A percentile compares a stretch with the other conserved stretches of the same genome.
phyloP scores from a whole-genome alignment of 2,113 vertebrate species.

The Noctilio leporinus region DNA sequence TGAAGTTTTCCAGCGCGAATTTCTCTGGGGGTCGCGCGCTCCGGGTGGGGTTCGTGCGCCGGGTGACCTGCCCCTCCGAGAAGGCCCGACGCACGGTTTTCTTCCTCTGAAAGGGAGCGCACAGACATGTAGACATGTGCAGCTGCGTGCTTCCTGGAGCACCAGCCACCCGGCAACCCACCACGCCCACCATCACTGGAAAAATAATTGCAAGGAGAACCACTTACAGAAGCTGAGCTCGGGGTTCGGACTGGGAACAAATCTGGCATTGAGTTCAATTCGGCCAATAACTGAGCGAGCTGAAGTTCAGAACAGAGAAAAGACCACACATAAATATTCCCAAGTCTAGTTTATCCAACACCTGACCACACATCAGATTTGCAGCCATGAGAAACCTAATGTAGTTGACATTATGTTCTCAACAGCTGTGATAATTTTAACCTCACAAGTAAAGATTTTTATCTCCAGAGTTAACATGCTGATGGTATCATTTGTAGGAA shows the following conservation, averaged over 20 bases:
- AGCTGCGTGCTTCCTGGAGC: neutral
- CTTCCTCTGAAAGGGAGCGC: slow-evolving; percentile 79
- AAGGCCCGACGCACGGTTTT: slow-evolving; percentile 78
- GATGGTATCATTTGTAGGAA: neutral
- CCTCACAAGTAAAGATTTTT: neutral
- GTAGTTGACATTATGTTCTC: neutral
- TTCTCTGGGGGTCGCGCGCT: slow-evolving; percentile 93
- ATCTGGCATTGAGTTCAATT: slow-evolving; percentile 88
- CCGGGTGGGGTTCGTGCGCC: slow-evolving; percentile 89
- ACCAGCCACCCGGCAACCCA: fast-evolving
- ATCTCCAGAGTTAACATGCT: neutral
- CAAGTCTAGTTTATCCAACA: neutral
- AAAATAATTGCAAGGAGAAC: neutral
- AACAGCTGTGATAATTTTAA: fast-evolving
- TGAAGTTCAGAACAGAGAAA: slow-evolving; percentile 69
- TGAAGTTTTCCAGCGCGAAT: slow-evolving; percentile 88
- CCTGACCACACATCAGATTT: neutral
- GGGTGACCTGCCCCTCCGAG: slow-evolving; percentile 79
- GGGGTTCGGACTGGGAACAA: slow-evolving; percentile 81
- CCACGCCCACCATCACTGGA: fast-evolving
- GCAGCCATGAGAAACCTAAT: neutral
- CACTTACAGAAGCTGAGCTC: slow-evolving; percentile 81
- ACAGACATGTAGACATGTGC: neutral
- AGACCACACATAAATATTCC: neutral
- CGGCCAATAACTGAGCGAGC: slow-evolving; percentile 93